Conservation (phyloP, 2,888 invertebrate genomes). For the Eupithecia abbreviata region DNA sequence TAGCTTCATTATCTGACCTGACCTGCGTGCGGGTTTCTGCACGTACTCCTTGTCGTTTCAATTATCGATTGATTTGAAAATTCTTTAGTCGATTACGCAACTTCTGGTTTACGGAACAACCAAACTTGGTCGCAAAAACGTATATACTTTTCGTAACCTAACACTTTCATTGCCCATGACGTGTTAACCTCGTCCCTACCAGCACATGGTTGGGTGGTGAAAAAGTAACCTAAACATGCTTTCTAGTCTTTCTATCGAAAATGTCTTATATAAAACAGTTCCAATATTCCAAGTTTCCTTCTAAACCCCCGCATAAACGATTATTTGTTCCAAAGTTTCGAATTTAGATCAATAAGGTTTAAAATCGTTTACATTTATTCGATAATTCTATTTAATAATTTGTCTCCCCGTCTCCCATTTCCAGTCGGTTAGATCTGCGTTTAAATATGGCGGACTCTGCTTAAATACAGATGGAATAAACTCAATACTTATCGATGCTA, state of each 20-base stretch:
- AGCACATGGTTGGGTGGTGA: background rate
- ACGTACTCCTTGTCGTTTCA: constrained; percentile 22
- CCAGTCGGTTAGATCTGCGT: constrained; percentile 69
- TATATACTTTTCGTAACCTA: background rate
- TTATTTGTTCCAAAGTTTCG: background rate
- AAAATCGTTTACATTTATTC: constrained; percentile 45
- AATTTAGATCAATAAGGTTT: constrained; percentile 31
- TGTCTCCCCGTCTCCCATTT: constrained; percentile 61
- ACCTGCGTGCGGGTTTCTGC: constrained; percentile 22
- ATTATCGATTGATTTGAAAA: constrained; percentile 14
- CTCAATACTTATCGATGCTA: constrained; percentile 33
- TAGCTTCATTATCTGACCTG: constrained; percentile 36
- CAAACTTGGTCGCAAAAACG: background rate
- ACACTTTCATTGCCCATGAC: background rate
- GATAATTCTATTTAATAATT: constrained; percentile 65
- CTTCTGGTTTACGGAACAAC: background rate
- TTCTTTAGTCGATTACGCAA: background rate
- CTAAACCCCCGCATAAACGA: background rate
- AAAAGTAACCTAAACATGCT: background rate
- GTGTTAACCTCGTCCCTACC: background rate
- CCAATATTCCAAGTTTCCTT: background rate
- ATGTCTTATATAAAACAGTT: background rate
- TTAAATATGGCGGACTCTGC: constrained; percentile 63
- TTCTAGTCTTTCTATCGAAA: background rate
- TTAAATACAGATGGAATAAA: constrained; percentile 42